Evolutionary conservation across 2,797 vertebrate species (phyloP).

Genomic region (Poeciliopsis paucimaculata): DNA sequence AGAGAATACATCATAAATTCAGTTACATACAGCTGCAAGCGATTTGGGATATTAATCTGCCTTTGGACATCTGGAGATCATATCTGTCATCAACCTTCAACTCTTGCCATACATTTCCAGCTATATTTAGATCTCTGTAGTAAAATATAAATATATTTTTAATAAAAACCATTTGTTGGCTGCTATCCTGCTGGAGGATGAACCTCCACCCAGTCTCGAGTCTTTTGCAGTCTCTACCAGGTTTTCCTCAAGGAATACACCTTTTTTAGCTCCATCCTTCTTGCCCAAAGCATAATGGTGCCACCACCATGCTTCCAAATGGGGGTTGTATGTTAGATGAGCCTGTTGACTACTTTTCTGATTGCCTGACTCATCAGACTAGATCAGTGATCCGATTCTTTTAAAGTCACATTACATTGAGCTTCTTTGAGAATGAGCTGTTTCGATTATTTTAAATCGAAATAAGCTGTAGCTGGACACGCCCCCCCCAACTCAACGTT

Average conservation of each 20-base stretch:
- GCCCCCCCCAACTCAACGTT: too few relatives aligned
- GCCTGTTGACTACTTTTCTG: background rate
- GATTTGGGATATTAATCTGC: background rate
- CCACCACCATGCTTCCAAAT: background rate
- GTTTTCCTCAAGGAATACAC: background rate
- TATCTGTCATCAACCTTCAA: background rate
- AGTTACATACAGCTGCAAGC: background rate
- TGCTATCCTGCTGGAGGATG: background rate
- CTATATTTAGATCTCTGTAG: background rate
- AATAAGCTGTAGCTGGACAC: too few relatives aligned
- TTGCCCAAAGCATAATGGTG: background rate
- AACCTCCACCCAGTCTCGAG: background rate
- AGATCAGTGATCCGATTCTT: too few relatives aligned
- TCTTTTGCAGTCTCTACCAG: background rate
- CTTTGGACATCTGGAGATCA: background rate
- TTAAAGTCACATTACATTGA: too few relatives aligned
- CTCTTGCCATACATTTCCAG: background rate
- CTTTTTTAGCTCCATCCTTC: background rate
- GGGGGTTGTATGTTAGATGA: background rate
- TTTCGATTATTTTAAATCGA: too few relatives aligned
- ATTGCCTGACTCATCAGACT: background rate
- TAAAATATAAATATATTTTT: background rate
- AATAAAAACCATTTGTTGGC: background rate
- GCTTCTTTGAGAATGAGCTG: too few relatives aligned
- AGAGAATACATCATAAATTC: background rate